Base-by-base conservation (phyloP, 2,888 invertebrate genomes). In the Heliconius charithonia region DNA sequence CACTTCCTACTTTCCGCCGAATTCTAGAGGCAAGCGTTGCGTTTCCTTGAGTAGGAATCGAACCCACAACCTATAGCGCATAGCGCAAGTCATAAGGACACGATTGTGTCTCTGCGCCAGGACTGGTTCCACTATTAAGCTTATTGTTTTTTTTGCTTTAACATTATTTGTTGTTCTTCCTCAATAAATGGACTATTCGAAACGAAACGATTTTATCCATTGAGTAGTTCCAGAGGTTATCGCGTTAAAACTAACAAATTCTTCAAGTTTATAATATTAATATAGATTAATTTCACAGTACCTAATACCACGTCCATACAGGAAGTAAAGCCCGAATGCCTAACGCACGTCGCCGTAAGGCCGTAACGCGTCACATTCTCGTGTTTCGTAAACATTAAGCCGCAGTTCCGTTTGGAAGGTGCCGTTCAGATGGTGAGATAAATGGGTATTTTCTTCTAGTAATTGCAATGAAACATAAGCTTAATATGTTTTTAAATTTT, bases 291-390 rank as follows among this genome's bases (percentile, higher is more conserved):
- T 4, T 56, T 32, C 19, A 9, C 62, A 63, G 77, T 37, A 66
- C 2, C 77, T 41, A 78, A 78, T n/a, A 19, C 12, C 7, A 3
- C 41, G 10, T 41, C 73, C 67, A 67, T 67, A 74, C 27, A 66
- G 67, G n/a, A 56, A 78, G 51, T 45, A 16, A 65, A 41, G 27
- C 41, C 37, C 10, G 10, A 1, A 45, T 13, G 45, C 70, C 66
- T 59, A 59, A 63, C 70, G 65, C 79, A 77, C 79, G 77, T 79
- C 74, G 56, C 25, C 63, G 27, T 63, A 19, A 63, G 70, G 63
- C 65, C 70, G 75, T 79, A 79, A 79, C 74, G 41, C 70, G 25
- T 77, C 59, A 65, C 74, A 76, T 79, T 79, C 79, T 70, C 62
- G 65, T 70, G 71, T 69, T 63, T 16, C 73, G 76, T 75, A 76